Evolutionary conservation across 2,888 invertebrate genomes (phyloP).

Genomic region (Synergus gifuensis): DNA sequence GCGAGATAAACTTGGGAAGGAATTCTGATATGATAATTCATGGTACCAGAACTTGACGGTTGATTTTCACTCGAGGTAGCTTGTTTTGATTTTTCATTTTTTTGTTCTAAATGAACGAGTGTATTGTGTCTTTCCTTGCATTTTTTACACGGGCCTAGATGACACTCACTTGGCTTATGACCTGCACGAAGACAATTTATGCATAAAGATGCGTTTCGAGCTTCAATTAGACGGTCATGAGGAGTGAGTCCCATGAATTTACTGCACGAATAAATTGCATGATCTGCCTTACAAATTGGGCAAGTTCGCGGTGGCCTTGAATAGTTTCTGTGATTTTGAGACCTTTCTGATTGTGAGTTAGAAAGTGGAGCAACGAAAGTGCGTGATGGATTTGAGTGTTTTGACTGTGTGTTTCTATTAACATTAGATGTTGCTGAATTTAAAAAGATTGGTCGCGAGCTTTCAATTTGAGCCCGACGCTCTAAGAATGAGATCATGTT

Average conservation of each 20-base stretch:
- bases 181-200: background rate
- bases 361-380: background rate
- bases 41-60: no score
- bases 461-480: background rate
- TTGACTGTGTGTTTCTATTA: background rate
- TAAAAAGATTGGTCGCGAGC: background rate
- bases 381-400: background rate
- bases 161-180: background rate
- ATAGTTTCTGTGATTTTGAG: background rate
- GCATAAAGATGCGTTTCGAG: background rate
- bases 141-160: background rate
- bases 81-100: background rate
- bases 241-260: background rate
- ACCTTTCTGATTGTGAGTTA: background rate
- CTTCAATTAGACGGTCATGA: background rate
- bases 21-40: no score
- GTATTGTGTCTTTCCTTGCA: background rate
- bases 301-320: background rate
- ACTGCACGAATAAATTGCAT: background rate
- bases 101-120: background rate
- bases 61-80: background rate
- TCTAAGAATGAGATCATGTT: background rate
- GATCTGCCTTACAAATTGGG: background rate
- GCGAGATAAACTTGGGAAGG: constrained; percentile 3
- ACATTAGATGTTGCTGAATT: background rate